Percentiles rank a stretch among this genome's conserved stretches.
These are phyloP conservation scores for Elysia crispata DNA, from an alignment of 2,888 invertebrate genomes.

Conservation along the genomic window DNA sequence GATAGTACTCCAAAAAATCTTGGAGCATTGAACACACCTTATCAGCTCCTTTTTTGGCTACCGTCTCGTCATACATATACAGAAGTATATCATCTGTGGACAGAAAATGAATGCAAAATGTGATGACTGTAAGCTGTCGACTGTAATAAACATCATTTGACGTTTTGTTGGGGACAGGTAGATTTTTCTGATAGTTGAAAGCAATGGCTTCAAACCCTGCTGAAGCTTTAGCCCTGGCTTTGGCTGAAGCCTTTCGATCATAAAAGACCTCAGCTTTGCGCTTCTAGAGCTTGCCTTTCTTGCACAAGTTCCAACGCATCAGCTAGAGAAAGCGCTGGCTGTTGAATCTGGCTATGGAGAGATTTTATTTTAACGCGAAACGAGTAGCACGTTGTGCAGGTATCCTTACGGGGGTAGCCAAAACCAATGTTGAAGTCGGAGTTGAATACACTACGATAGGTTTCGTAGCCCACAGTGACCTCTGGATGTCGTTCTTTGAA, in stretches of 20 bases:
- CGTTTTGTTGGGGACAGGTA: slow-evolving; percentile 36
- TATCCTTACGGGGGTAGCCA: slow-evolving; percentile 22
- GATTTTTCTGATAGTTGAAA: too few species aligned
- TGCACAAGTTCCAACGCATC: too few species aligned
- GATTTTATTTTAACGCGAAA: too few species aligned
- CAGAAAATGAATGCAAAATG: slow-evolving; percentile 41
- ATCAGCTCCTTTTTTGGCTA: slow-evolving; percentile 47
- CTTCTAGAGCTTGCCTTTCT: neutral
- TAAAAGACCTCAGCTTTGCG: too few species aligned
- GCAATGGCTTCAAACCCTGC: too few species aligned
- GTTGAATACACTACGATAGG: neutral
- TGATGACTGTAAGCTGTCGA: slow-evolving; percentile 30
- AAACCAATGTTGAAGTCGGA: slow-evolving; percentile 19
- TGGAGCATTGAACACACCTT: slow-evolving; percentile 43
- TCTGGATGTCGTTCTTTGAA: slow-evolving; percentile 15
- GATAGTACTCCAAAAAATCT: slow-evolving; percentile 19
- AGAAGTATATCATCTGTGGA: slow-evolving; percentile 35
- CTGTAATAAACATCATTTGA: slow-evolving; percentile 47
- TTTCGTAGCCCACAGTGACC: slow-evolving; percentile 3
- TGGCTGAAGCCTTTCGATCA: too few species aligned
- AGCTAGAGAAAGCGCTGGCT: too few species aligned
- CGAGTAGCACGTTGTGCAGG: neutral
- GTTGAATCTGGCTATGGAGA: too few species aligned
- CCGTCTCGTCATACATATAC: slow-evolving; percentile 44
- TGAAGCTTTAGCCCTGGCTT: too few species aligned